Evolutionary conservation across 2,888 invertebrate species (phyloP).

Genomic region (Eupithecia insigniata): DNA sequence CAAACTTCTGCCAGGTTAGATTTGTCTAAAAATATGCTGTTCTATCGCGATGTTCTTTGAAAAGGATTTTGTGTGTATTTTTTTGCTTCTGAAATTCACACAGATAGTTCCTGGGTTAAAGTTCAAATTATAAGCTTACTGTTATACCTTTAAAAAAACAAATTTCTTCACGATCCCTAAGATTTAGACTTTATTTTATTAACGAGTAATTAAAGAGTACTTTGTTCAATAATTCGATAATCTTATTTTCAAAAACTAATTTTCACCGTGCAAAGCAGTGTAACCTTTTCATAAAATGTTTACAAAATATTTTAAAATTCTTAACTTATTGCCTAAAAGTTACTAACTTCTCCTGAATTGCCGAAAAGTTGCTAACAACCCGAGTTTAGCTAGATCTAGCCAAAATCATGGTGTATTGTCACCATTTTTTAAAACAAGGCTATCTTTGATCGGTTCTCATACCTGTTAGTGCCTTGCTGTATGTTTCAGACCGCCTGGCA

Average conservation of each 20-base stretch:
- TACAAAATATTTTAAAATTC: background rate
- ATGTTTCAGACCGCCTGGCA: conserved; percentile 55
- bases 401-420: conserved; percentile 46
- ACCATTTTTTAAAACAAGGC: conserved; percentile 67
- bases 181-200: too few species aligned
- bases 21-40: conserved; percentile 2
- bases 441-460: conserved; percentile 75
- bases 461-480: conserved; percentile 53
- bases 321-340: background rate
- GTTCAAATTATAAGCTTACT: too few species aligned
- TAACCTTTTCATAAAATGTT: background rate
- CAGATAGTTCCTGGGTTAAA: background rate
- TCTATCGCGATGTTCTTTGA: background rate
- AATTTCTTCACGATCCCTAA: too few species aligned
- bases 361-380: background rate
- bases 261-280: background rate
- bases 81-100: background rate
- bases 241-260: background rate
- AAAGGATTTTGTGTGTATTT: background rate
- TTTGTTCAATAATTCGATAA: background rate
- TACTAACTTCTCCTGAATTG: too few species aligned
- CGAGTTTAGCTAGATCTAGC: conserved; percentile 11
- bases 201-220: too few species aligned
- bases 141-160: too few species aligned
- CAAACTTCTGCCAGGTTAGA: conserved; percentile 16